Percentiles rank a stretch among this genome's conserved stretches.
These are phyloP conservation scores for Nibea coibor DNA, from an alignment of 2,113 vertebrate species.

Conservation along the genomic window DNA sequence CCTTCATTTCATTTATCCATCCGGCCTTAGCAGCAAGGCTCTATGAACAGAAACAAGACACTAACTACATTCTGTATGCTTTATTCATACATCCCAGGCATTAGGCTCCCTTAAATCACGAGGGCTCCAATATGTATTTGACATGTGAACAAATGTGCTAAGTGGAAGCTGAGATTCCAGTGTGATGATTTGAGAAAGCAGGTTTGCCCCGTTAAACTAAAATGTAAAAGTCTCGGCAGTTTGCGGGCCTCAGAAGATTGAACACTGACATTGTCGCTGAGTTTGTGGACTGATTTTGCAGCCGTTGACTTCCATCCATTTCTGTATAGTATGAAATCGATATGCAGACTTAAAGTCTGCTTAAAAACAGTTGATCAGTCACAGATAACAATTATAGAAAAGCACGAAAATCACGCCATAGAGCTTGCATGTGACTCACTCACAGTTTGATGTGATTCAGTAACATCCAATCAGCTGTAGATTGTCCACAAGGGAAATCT, in stretches of 20 bases:
- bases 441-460: neutral
- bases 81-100: slow-evolving; percentile 16
- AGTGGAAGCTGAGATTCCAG: slow-evolving; percentile 14
- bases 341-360: neutral
- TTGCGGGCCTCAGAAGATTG: neutral
- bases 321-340: neutral
- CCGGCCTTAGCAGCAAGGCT: neutral
- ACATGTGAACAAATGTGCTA: slow-evolving; percentile 28
- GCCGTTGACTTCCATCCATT: neutral
- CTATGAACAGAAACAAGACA: slow-evolving; percentile 34
- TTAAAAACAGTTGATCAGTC: neutral
- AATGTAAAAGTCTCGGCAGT: neutral
- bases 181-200: slow-evolving; percentile 14
- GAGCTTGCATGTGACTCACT: neutral
- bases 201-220: neutral
- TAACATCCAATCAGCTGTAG: neutral
- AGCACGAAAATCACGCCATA: neutral
- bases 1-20: slow-evolving; percentile 38
- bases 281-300: neutral
- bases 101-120: slow-evolving; percentile 25
- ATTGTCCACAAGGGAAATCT: neutral
- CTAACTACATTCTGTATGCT: slow-evolving; percentile 8
- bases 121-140: slow-evolving; percentile 26
- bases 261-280: neutral
- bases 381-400: neutral